phyloP scores from a whole-genome alignment of 2,797 vertebrate genomes.

The Nyctalus aviator region DNA sequence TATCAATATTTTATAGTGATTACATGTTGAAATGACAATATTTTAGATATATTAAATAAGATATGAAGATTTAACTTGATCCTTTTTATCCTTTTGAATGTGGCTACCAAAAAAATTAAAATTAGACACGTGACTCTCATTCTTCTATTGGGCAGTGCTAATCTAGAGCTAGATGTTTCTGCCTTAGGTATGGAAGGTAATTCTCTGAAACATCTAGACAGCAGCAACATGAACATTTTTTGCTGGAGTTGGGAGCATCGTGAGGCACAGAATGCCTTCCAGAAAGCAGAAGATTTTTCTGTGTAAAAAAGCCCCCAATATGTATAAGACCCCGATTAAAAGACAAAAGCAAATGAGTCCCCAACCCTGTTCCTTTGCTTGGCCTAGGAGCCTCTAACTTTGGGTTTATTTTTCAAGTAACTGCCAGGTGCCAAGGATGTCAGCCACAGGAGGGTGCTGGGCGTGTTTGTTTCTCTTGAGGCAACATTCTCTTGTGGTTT shows the following conservation, averaged over 20 bases:
- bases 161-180: neutral
- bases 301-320: neutral
- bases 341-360: neutral
- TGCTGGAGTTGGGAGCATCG: neutral
- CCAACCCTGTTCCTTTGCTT: neutral
- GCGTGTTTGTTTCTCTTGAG: neutral
- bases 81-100: conserved; percentile 28
- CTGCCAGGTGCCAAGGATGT: neutral
- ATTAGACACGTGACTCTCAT: neutral
- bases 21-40: neutral
- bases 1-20: neutral
- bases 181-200: neutral
- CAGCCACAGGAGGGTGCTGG: neutral
- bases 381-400: neutral
- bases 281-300: neutral
- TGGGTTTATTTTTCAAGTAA: conserved; percentile 20
- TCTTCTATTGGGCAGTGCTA: neutral
- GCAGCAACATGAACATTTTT: neutral
- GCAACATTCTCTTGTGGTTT: conserved; percentile 70
- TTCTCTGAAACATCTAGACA: neutral
- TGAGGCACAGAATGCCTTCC: neutral
- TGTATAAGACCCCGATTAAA: neutral
- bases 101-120: neutral
- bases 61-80: neutral
- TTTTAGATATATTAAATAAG: conserved; percentile 15